Base-by-base conservation (phyloP, 2,888 invertebrate species). In the Ennomos fuscantarius region DNA sequence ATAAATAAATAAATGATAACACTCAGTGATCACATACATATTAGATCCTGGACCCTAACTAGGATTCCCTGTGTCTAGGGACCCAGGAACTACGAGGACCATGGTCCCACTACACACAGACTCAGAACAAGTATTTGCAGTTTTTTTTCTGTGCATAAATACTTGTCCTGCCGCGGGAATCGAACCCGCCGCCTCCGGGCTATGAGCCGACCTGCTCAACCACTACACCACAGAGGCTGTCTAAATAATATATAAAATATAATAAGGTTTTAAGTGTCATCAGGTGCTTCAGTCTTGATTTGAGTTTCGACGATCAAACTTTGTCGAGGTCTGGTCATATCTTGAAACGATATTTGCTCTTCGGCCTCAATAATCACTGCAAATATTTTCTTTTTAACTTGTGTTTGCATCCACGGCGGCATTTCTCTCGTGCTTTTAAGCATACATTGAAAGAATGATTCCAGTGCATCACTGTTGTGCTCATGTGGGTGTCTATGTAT, bases 331-430 rank as follows among this genome's bases (percentile, higher is more conserved):
- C 54, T 55, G 11, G 48, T 47, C 41, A 70, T 72, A 8, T 65
- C 70, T 61, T 76, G 79, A 8, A 74, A 66, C 1, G 86, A 82
- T 8, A 89, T 66, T 40, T 72, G 72, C 69, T 91, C 89, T 59
- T 91, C 90, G 0, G 90, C 87, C 24, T 89, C 87, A 54, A 90
- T 90, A 12, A 91, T 84, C 3, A 89, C 83, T 0, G 84, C 86
- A 59, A 91, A 91, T 70, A 90, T 88, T 70, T 86, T 91, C 66
- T 89, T 91, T 65, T 91, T 91, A 0, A 91, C 88, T 75, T 88
- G 89, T 1, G 89, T 91, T 72, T 90, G 90, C 87, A 91, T 88
- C 87, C 86, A 89, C 9, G 65, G 73, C 0, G 90, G 89, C 90
- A 91, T 89, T 48, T 82, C 83, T 69, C 84, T 78, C 0, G 90